phyloP scores from a whole-genome alignment of 2,797 vertebrate genomes.

The Premnoplex brunnescens region DNA sequence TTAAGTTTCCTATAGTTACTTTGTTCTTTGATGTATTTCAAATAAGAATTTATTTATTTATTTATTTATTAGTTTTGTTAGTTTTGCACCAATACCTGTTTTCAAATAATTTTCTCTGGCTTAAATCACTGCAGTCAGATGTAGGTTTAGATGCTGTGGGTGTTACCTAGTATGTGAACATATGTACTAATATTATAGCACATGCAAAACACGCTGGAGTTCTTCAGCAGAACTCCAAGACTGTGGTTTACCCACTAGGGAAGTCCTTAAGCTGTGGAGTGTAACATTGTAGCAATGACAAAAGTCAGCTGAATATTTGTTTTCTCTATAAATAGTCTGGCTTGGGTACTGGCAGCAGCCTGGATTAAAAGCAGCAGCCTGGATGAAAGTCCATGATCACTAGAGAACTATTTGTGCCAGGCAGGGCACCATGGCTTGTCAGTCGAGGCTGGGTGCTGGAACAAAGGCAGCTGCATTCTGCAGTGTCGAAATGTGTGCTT shows the following conservation, averaged over 20 bases:
- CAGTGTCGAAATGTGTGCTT: background rate
- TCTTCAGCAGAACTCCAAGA: background rate
- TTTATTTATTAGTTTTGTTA: background rate
- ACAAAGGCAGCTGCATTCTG: background rate
- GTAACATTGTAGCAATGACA: background rate
- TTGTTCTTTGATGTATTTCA: background rate
- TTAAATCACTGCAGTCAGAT: background rate
- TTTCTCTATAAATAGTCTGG: background rate
- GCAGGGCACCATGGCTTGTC: fast-evolving
- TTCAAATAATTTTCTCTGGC: background rate
- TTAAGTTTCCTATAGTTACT: background rate
- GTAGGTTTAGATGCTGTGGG: background rate
- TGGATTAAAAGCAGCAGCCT: background rate
- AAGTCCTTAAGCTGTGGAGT: background rate
- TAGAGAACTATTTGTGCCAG: background rate
- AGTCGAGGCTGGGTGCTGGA: background rate
- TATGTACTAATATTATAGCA: background rate
- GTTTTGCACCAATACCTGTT: background rate
- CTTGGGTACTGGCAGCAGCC: background rate
- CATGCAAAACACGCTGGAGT: background rate
- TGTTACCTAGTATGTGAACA: background rate
- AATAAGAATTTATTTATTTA: background rate
- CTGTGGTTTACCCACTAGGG: background rate
- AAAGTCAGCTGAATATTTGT: background rate
- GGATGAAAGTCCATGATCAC: background rate